phyloP scores from a whole-genome alignment of 1,140 invertebrate species.

The Thaumatotibia leucotreta region DNA sequence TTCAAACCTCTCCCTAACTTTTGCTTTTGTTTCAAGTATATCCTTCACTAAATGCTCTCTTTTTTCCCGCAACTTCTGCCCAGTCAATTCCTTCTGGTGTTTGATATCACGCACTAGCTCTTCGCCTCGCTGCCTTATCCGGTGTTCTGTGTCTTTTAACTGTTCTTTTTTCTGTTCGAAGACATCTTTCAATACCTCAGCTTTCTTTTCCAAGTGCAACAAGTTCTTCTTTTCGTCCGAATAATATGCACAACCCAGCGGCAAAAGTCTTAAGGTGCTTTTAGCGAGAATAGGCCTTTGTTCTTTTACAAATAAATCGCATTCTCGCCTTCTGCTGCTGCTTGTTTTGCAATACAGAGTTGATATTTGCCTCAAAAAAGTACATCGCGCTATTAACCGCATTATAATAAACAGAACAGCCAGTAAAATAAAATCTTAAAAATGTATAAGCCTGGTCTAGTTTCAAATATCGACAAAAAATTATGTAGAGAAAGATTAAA shows the following conservation, averaged over 20 bases:
- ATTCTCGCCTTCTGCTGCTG: conserved; percentile 18
- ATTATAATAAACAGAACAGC: conserved; percentile 24
- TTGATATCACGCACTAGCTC: conserved; percentile 78
- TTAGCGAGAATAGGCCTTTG: conserved; percentile 23
- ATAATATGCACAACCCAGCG: conserved; percentile 49
- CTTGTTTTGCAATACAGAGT: conserved; percentile 22
- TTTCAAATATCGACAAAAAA: background rate
- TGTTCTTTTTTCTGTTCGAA: conserved; percentile 78
- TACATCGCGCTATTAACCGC: conserved; percentile 38
- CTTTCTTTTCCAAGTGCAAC: conserved; percentile 64
- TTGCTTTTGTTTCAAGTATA: conserved; percentile 81
- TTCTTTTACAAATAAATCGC: conserved; percentile 26
- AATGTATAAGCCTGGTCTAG: background rate
- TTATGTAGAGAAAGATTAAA: background rate
- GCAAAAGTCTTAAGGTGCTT: conserved; percentile 31
- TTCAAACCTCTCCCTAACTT: conserved; percentile 81
- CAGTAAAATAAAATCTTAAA: background rate
- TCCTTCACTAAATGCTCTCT: conserved; percentile 80
- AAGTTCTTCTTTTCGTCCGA: conserved; percentile 65
- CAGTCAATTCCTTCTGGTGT: conserved; percentile 69
- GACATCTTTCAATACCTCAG: conserved; percentile 73
- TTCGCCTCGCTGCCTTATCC: conserved; percentile 74
- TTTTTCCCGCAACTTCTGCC: conserved; percentile 77
- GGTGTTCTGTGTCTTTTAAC: conserved; percentile 76
- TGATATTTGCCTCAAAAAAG: conserved; percentile 40